Evolutionary conservation across 2,888 invertebrate species (phyloP), one percentile per base, ranked within the genome.

Genomic region (Aspidapion aeneum): DNA sequence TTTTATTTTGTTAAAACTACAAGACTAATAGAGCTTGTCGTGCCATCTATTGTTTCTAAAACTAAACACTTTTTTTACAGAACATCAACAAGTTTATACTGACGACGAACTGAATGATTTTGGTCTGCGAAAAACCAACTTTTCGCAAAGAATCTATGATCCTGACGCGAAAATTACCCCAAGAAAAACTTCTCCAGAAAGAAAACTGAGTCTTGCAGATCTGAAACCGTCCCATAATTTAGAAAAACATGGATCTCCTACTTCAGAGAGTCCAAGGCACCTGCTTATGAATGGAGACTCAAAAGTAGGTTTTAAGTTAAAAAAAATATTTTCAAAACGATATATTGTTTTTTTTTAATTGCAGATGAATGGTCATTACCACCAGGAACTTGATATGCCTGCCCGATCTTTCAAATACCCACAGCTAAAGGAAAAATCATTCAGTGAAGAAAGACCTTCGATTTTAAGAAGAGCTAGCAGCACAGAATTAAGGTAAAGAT

Each of bases 111-210:
- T 89, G 72, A 85, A 87, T 70, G 86, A 85, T 72, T 87, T 89
- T 1, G 90, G 90, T 2, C 80, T 90, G 1, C 84, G 90, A 18
- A 90, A 88, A 79, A 90, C 89, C 0, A 87, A 88, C 76, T 86
- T 86, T 80, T 83, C 85, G 17, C 84, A 86, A 76, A 83, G 86
- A 71, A 82, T 88, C 76, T 84, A 85, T 79, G 83, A 86, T 72
- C 74, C 51, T 73, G 80, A 63, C 74, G 64, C 63, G 9, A 71
- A 69, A 68, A 52, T 62, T 57, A 62, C 62, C 19, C n/a, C n/a
- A n/a, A 64, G 64, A 16, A 66, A 63, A 64, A 21, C 74, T 17
- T 21, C 74, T 12, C 64, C 68, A 1, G 71, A 71, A 62, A 69
- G 7, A 5, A 5, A n/a, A 52, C 52, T 19, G 17, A 52, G 17